Evolutionary conservation across 2,888 invertebrate genomes (phyloP), one percentile per base, ranked within the genome.

Genomic region (Gymnocheta viridis): DNA sequence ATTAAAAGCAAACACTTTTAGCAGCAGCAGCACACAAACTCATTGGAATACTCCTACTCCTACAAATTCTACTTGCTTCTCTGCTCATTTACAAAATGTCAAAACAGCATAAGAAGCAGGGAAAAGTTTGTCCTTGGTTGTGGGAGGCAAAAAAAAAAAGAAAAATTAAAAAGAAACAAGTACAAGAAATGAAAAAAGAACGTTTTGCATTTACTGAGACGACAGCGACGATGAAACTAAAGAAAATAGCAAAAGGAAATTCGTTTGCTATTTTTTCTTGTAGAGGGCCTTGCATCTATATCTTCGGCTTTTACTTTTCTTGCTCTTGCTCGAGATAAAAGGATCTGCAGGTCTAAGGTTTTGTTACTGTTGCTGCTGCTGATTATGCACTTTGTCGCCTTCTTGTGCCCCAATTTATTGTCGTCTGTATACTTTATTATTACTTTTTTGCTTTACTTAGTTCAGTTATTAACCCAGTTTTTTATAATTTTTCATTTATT

Each of bases 401-500:
- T 62, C 67, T 81, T 78, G 69, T 69, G 84, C 60, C 79, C 82
- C 82, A 85, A 85, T 85, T 84, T 77, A 73, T 77, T 72, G 74
- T 60, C 77, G 79, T 64, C 72, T 64, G 79, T 79, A 77, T 70
- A 44, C 80, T 66, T 22, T 27, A 35, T 58, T 66, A 67, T 56
- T 64, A 56, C 47, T 41, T 76, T 62, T 27, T 67, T 67, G 62
- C 69, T 79, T 84, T 84, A 49, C 85, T 80, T 74, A 86, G 87
- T 86, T 88, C 89, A 87, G 89, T 90, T 90, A 90, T 90, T 90
- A 90, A 89, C 90, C 90, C 89, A 90, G 88, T 90, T 90, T 87
- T n/a, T 76, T 85, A 58, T 44, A 69, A 82, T 72, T 77, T 73
- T 72, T 62, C 58, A 32, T 54, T 54, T 51, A 58, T 54, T 84